phyloP scores from a whole-genome alignment of 37 sponge, comb jelly and placozoan species.

The Halichondria panicea region DNA sequence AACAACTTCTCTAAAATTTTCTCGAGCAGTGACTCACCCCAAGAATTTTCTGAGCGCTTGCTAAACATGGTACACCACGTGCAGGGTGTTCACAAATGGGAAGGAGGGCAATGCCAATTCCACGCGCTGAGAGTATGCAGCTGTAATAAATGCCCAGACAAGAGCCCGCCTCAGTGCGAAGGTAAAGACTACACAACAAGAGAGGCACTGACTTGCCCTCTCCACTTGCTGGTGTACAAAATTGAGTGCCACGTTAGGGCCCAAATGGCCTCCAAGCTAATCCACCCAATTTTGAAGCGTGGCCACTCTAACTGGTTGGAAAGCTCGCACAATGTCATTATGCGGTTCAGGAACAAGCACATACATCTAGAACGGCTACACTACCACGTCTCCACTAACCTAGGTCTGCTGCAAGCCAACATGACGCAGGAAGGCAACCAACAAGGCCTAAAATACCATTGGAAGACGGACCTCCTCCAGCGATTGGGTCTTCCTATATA shows the following conservation, averaged over 20 bases:
- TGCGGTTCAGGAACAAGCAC: too few species aligned
- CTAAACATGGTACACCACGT: slow-evolving; percentile 27
- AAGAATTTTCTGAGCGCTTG: slow-evolving; percentile 15
- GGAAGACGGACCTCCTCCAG: slow-evolving; percentile 16
- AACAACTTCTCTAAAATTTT: slow-evolving; percentile 19
- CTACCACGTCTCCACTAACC: slow-evolving; percentile 10
- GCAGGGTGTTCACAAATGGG: slow-evolving; percentile 36
- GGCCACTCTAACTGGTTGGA: slow-evolving; percentile 26
- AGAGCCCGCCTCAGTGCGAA: slow-evolving; percentile 6
- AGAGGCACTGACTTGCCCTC: slow-evolving; percentile 5
- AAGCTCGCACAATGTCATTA: slow-evolving; percentile 44
- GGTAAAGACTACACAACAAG: slow-evolving; percentile 23
- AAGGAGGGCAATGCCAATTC: slow-evolving; percentile 30
- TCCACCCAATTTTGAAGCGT: too few species aligned
- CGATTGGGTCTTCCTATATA: background rate
- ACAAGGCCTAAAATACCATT: slow-evolving; percentile 18
- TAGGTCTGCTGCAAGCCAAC: too few species aligned
- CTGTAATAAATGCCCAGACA: slow-evolving; percentile 22
- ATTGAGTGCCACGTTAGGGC: slow-evolving; percentile 38
- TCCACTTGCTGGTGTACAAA: slow-evolving; percentile 33
- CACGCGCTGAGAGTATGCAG: slow-evolving; percentile 15
- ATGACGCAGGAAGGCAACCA: too few species aligned
- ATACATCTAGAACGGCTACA: slow-evolving; percentile 17
- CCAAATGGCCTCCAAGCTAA: background rate
- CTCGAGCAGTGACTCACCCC: background rate